Percentiles rank a stretch among this genome's conserved stretches.
phyloP scores from a whole-genome alignment of 2,888 invertebrate genomes.

The Mystacides longicornis region DNA sequence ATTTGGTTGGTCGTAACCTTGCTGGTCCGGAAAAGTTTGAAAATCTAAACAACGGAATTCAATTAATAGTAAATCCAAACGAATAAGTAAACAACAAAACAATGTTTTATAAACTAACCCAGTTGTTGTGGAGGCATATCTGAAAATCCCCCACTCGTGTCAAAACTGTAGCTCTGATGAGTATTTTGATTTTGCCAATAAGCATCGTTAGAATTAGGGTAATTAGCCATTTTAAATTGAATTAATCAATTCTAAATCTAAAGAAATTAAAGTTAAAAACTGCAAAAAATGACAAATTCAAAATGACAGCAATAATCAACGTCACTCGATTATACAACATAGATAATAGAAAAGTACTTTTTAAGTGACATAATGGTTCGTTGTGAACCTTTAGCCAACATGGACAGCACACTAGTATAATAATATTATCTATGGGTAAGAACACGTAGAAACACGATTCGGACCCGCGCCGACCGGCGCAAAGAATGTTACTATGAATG shows the following conservation, averaged over 20 bases:
- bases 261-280: too few relatives aligned
- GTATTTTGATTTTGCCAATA: conserved; percentile 42
- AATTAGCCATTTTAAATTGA: conserved; percentile 36
- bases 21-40: conserved; percentile 47
- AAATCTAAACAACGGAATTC: conserved; percentile 42
- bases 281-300: background rate
- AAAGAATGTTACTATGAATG: too few relatives aligned
- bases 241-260: too few relatives aligned
- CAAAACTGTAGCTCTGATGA: conserved; percentile 45
- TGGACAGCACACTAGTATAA: too few relatives aligned
- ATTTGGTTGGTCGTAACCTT: conserved; percentile 38
- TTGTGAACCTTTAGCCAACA: too few relatives aligned
- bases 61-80: background rate
- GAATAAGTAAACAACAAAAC: background rate
- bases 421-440: too few relatives aligned
- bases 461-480: too few relatives aligned
- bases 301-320: background rate
- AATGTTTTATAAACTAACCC: conserved; percentile 30
- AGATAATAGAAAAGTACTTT: too few relatives aligned
- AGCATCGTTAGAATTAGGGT: conserved; percentile 38
- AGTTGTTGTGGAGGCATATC: conserved; percentile 36
- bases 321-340: background rate
- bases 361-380: too few relatives aligned
- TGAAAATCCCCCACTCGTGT: conserved; percentile 42
- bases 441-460: too few relatives aligned